These are phyloP conservation scores for Myrmecobius fasciatus DNA, from an alignment of 2,113 vertebrate genomes.

Conservation along the genomic window DNA sequence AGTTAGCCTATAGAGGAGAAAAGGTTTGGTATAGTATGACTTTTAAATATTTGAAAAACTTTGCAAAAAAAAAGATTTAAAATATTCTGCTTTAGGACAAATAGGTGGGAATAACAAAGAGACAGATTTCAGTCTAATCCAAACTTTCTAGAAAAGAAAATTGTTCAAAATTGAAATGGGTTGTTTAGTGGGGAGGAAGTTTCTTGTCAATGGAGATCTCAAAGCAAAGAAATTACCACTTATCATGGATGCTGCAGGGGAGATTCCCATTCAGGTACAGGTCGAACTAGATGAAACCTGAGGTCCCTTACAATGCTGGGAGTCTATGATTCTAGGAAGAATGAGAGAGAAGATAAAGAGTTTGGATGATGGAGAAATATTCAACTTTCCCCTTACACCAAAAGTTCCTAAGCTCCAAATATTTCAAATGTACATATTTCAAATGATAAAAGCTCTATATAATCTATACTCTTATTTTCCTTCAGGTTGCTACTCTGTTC, in stretches of 20 bases:
- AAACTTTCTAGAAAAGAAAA: background rate
- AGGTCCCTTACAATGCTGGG: background rate
- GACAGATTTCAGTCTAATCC: background rate
- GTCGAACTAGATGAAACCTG: background rate
- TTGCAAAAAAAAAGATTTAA: background rate
- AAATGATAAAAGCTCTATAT: background rate
- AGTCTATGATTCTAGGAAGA: background rate
- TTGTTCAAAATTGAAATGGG: background rate
- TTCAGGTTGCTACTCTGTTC: background rate
- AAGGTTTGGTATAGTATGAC: background rate
- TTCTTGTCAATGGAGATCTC: background rate
- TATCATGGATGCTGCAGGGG: background rate
- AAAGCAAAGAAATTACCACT: background rate
- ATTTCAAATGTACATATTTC: background rate
- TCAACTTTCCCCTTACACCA: background rate
- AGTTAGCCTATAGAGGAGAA: background rate
- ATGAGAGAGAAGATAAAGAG: background rate
- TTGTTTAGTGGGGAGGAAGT: background rate
- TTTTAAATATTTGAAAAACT: background rate
- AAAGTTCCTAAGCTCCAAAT: background rate
- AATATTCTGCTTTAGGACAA: background rate
- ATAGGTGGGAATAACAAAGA: background rate
- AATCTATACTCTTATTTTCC: background rate
- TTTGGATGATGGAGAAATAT: background rate
- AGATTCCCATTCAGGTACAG: background rate